phyloP scores from a whole-genome alignment of 2,113 vertebrate species.

The Castor canadensis region DNA sequence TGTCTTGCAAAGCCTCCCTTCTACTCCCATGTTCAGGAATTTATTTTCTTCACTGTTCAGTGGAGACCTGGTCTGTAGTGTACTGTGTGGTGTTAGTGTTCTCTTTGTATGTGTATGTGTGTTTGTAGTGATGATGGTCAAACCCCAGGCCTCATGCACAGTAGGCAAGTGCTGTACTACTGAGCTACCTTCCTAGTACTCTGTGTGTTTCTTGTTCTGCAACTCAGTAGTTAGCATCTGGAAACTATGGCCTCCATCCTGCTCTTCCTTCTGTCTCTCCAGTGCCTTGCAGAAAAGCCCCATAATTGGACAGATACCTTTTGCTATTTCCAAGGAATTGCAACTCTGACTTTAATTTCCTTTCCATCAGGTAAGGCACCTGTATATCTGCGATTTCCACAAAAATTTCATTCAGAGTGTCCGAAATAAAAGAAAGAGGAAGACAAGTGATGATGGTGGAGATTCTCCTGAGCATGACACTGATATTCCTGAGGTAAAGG shows the following conservation, averaged over 20 bases:
- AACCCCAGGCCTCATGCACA: background rate
- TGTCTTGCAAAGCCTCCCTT: background rate
- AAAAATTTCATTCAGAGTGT: conserved; percentile 99
- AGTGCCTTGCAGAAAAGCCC: background rate
- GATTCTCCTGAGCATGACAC: conserved; percentile 97
- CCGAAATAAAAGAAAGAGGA: conserved; percentile 98
- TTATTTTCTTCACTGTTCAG: background rate
- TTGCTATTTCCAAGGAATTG: background rate
- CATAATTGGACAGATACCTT: background rate
- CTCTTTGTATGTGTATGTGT: background rate
- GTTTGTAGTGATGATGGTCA: background rate
- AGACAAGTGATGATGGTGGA: conserved; percentile 97
- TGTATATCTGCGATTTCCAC: conserved; percentile 99
- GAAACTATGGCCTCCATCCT: background rate
- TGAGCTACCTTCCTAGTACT: background rate
- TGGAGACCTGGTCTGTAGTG: background rate
- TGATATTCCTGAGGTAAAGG: conserved; percentile 94
- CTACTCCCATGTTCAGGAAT: too few relatives aligned
- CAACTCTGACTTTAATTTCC: conserved; percentile 64
- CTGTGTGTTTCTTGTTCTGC: background rate
- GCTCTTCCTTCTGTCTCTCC: background rate
- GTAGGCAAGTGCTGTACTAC: background rate
- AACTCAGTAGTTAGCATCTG: background rate
- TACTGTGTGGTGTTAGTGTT: too few relatives aligned
- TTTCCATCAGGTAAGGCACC: conserved; percentile 91